Conservation (phyloP, 2,113 vertebrate species). For the Phyllopteryx taeniolatus region DNA sequence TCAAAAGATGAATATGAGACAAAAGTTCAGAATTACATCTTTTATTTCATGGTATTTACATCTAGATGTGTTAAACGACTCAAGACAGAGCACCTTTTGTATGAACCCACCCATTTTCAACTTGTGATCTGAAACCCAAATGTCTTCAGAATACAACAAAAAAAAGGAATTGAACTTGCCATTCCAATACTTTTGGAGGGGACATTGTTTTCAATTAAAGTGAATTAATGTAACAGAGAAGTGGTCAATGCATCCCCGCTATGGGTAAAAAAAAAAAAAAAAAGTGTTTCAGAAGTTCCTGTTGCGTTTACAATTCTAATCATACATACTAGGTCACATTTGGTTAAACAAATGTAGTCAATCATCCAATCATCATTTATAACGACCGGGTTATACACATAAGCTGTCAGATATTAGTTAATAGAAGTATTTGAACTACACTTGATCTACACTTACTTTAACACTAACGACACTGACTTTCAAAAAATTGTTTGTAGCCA, state of each 20-base stretch:
- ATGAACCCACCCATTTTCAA: too few relatives aligned
- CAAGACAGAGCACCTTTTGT: too few relatives aligned
- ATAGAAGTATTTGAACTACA: neutral
- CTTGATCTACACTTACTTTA: conserved; percentile 20
- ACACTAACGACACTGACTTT: conserved; percentile 36
- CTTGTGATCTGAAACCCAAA: too few relatives aligned
- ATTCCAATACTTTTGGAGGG: too few relatives aligned
- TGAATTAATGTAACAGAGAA: neutral
- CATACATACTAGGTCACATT: neutral
- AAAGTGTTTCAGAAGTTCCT: neutral
- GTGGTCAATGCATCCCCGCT: neutral
- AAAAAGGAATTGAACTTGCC: too few relatives aligned
- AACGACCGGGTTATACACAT: neutral
- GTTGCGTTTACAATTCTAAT: neutral
- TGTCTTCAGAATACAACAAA: too few relatives aligned
- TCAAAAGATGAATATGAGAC: too few relatives aligned
- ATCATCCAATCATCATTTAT: neutral
- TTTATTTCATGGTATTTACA: too few relatives aligned
- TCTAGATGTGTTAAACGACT: too few relatives aligned
- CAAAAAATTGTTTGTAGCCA: conserved; percentile 55
- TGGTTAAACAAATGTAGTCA: neutral
- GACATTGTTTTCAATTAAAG: neutral
- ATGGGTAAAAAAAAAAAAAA: neutral
- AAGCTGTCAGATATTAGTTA: neutral
- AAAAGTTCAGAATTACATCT: too few relatives aligned